A percentile compares a stretch with the other conserved stretches of the same genome.
Conservation (phyloP, 1,140 invertebrate genomes). For the Scaptomyza pallida region DNA sequence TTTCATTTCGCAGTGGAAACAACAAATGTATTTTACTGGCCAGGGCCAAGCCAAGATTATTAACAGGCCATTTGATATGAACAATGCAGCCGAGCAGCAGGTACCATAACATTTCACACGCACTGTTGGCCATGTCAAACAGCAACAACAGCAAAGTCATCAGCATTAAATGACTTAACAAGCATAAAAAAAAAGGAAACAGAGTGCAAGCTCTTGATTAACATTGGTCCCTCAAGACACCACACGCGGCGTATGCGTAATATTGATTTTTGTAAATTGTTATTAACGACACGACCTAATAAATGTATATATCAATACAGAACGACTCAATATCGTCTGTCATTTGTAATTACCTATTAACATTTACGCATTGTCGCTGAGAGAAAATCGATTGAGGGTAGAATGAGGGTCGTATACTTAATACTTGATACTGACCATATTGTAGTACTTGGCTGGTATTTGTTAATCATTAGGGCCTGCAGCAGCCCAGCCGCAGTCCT, state of each 20-base stretch:
- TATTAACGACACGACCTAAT: slow-evolving; percentile 31
- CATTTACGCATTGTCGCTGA: slow-evolving; percentile 46
- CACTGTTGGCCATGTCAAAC: slow-evolving; percentile 37
- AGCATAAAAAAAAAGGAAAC: slow-evolving; percentile 27
- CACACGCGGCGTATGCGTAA: slow-evolving; percentile 52
- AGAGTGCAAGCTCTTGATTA: slow-evolving; percentile 39
- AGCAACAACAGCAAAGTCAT: slow-evolving; percentile 17
- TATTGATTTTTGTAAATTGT: slow-evolving; percentile 41
- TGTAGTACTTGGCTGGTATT: slow-evolving; percentile 40
- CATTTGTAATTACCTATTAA: slow-evolving; percentile 57
- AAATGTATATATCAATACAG: slow-evolving; percentile 33
- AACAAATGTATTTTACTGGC: slow-evolving; percentile 42
- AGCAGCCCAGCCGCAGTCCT: slow-evolving; percentile 63
- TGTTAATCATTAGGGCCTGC: slow-evolving; percentile 73
- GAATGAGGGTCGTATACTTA: slow-evolving; percentile 43
- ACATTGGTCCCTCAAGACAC: slow-evolving; percentile 34
- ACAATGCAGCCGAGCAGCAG: slow-evolving; percentile 51
- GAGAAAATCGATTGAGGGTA: slow-evolving; percentile 57
- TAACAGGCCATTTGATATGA: slow-evolving; percentile 61
- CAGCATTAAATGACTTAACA: slow-evolving; percentile 37
- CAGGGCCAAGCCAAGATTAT: slow-evolving; percentile 45
- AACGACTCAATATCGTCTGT: slow-evolving; percentile 52
- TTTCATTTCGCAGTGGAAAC: slow-evolving; percentile 43
- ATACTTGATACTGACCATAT: slow-evolving; percentile 21
- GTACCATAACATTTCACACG: slow-evolving; percentile 42